These are phyloP conservation scores for Dolichomitus sp. DNA, from an alignment of 2,888 invertebrate genomes.

Conservation along the genomic window DNA sequence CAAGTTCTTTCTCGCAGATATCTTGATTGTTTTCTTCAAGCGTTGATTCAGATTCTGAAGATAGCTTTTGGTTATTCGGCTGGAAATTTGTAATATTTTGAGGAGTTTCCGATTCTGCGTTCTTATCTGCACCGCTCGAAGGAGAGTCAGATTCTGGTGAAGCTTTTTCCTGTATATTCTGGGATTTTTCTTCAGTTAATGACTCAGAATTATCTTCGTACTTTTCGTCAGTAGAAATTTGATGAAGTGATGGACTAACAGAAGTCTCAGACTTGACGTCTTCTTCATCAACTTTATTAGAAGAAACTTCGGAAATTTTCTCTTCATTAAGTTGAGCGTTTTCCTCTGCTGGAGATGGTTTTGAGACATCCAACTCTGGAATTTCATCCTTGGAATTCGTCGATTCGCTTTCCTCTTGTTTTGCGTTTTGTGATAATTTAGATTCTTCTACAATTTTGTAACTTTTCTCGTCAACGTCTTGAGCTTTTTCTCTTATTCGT, in stretches of 20 bases:
- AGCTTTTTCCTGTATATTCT: neutral
- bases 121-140: neutral
- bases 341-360: neutral
- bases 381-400: neutral
- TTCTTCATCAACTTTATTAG: neutral
- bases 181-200: neutral
- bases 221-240: neutral
- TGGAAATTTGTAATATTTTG: neutral
- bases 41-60: neutral
- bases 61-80: neutral
- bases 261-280: neutral
- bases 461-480: neutral
- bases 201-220: neutral
- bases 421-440: neutral
- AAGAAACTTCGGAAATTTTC: neutral
- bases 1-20: too few relatives aligned
- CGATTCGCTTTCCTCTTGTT: neutral
- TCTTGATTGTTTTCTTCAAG: neutral
- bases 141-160: neutral
- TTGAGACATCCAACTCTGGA: neutral
- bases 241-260: neutral
- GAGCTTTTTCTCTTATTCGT: neutral
- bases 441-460: neutral
- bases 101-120: neutral
- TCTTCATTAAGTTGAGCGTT: neutral